Conservation (phyloP, 2,113 vertebrate species). For the Mormoops blainvillei region DNA sequence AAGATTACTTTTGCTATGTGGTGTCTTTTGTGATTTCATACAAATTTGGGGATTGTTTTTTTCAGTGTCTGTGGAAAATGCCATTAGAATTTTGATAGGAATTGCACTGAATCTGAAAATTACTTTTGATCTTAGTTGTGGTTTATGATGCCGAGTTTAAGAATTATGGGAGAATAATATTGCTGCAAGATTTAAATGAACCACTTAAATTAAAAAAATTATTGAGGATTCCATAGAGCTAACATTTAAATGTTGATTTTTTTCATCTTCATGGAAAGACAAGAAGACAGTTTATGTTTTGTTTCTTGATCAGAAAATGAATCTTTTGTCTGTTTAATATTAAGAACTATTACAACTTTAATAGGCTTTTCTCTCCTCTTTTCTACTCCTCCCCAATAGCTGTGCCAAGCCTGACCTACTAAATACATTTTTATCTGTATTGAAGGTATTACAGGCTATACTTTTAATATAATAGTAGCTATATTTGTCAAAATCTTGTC, state of each 20-base stretch:
- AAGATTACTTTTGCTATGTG: neutral
- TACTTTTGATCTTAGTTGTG: neutral
- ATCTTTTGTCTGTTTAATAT: neutral
- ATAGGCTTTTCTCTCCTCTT: neutral
- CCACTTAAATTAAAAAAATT: neutral
- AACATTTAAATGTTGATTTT: slow-evolving; percentile 4
- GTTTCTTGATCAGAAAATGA: slow-evolving; percentile 25
- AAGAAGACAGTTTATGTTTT: neutral
- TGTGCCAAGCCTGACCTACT: neutral
- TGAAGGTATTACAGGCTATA: neutral
- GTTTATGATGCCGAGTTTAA: neutral
- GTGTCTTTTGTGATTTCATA: neutral
- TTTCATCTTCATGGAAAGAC: neutral
- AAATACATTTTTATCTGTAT: neutral
- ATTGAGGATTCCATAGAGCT: neutral
- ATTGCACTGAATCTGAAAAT: neutral
- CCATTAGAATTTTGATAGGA: neutral
- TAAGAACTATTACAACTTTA: neutral
- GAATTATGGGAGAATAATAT: neutral
- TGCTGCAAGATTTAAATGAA: neutral
- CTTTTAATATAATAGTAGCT: neutral
- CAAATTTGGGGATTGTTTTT: neutral
- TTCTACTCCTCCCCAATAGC: rapidly evolving
- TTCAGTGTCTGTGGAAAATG: neutral
- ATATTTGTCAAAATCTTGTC: neutral